These are phyloP conservation scores for Drosophila quadrilineata DNA, from an alignment of 1,140 invertebrate species.

Conservation along the genomic window DNA sequence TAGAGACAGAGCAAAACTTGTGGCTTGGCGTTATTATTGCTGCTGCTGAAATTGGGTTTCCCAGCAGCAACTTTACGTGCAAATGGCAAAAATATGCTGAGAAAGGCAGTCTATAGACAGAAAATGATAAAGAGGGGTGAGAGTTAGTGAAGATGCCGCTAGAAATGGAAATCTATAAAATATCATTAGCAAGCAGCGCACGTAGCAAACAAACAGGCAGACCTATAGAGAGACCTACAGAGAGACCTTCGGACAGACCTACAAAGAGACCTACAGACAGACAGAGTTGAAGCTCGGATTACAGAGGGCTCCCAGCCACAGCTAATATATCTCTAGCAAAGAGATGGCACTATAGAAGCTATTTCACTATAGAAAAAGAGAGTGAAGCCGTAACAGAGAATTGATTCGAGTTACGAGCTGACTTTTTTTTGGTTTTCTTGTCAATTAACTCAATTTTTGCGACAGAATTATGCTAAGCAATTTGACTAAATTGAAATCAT, in stretches of 20 bases:
- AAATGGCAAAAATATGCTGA: conserved; percentile 22
- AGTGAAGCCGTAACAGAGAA: neutral
- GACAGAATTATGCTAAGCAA: conserved; percentile 44
- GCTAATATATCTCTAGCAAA: neutral
- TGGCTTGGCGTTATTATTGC: conserved; percentile 11
- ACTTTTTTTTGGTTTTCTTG: too few species aligned
- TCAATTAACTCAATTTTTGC: conserved; percentile 29
- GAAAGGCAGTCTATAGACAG: conserved; percentile 4
- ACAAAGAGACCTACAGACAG: neutral
- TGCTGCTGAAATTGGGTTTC: conserved; percentile 6
- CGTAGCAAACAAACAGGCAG: conserved; percentile 24
- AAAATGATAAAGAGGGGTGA: too few species aligned
- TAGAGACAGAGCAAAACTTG: too few species aligned
- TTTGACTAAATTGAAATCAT: conserved; percentile 46
- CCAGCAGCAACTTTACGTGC: too few species aligned
- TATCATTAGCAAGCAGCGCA: conserved; percentile 56
- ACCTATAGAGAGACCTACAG: neutral
- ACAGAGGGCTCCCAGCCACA: neutral
- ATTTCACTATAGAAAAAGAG: too few species aligned
- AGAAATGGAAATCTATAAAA: conserved; percentile 47
- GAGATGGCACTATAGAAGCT: neutral
- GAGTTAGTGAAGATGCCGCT: too few species aligned
- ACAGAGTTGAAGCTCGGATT: neutral
- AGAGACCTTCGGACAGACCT: neutral
- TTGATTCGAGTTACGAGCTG: too few species aligned